A percentile compares a stretch with the other conserved stretches of the same genome.
Conservation (phyloP, 2,113 vertebrate genomes). For the Poeciliopsis turrubarensis region DNA sequence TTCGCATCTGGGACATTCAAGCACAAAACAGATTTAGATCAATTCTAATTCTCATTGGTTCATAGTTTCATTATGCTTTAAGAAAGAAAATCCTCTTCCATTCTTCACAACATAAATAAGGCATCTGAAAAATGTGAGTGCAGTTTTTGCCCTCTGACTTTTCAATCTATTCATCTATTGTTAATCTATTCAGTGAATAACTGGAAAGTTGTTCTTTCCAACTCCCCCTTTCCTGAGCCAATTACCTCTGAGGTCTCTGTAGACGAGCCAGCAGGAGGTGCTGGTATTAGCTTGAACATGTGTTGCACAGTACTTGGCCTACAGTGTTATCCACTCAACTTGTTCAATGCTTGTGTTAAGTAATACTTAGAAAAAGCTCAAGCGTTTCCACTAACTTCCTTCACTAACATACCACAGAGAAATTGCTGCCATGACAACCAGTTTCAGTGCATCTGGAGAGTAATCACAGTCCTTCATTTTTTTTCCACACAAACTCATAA, state of each 20-base stretch:
- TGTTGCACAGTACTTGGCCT: neutral
- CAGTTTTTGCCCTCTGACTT: neutral
- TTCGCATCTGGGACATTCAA: too few relatives aligned
- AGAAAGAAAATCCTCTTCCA: neutral
- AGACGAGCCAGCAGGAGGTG: neutral
- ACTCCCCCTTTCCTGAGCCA: neutral
- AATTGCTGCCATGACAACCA: neutral
- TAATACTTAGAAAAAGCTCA: neutral
- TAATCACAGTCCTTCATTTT: too few relatives aligned
- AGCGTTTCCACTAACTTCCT: neutral
- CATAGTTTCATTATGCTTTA: neutral
- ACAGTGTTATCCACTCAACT: neutral
- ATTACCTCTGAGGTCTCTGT: neutral
- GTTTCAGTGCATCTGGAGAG: neutral
- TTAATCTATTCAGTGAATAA: too few relatives aligned
- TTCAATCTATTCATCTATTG: neutral
- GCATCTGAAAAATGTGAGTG: too few relatives aligned
- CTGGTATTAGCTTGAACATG: neutral
- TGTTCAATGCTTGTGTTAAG: neutral
- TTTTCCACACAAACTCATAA: too few relatives aligned
- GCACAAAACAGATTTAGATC: neutral
- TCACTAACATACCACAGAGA: neutral
- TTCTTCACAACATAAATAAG: neutral
- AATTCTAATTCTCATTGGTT: neutral
- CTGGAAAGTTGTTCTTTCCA: neutral